Base-by-base conservation (phyloP, 1,140 invertebrate genomes). In the Caenorhabditis inopinata region DNA sequence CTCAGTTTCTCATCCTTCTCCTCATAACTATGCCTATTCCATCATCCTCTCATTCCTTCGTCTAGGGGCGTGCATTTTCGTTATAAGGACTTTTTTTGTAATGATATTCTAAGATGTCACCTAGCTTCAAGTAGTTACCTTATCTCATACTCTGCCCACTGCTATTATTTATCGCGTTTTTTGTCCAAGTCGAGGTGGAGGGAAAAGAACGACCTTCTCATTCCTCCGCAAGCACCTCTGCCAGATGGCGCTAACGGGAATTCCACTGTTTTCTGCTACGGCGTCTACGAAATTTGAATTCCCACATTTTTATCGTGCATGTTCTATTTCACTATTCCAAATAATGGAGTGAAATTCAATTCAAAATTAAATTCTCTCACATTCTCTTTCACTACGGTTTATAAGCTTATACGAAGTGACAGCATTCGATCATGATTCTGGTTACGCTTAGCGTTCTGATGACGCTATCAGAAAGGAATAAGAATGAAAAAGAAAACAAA, bases 191-290 rank as follows among this genome's bases (percentile, higher is more conserved):
- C 27, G 27, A 1, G 58, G 25, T 4, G n/a, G n/a, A 3, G 48
- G 21, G 18, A 51, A 1, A 12, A 12, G 4, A 5, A 12, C 58
- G 58, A 68, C 58, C 58, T 68, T 68, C 58, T 68, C 58, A 68
- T 68, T 68, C 58, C n/a, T 21, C 58, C 53, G 32, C 58, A 16
- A 3, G 49, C 14, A 51, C 53, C 16, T 58, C 58, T 38, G 58
- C 25, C 58, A 68, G 58, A 68, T 68, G 58, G 58, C 58, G 58
- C 58, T 32, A 58, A 58, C 12, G 53, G 29, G 58, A 68, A 38
- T 68, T 38, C n/a, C 27, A 68, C 38, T 68, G 11, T 0, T 53
- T 53, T 53, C 49, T 68, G 58, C 58, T 38, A 68, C 58, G 38
- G 38, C 35, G 29, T 62, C 16, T 25, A 4, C 14, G 53, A 16